Evolutionary conservation across 2,113 vertebrate species (phyloP).

Genomic region (Semicossyphus pulcher): DNA sequence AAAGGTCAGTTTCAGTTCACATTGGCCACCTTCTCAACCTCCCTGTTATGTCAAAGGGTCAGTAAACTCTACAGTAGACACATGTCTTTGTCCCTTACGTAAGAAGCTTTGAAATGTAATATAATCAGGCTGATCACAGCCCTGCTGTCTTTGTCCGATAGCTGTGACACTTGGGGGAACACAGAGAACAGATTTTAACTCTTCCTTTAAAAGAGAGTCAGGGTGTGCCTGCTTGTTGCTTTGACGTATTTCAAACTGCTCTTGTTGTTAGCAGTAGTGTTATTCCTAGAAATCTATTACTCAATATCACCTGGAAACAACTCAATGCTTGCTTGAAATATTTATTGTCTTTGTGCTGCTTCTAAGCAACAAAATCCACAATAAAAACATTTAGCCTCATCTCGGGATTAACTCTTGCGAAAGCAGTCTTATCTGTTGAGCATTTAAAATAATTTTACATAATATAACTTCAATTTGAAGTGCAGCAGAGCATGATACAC

Average conservation of each 20-base stretch:
- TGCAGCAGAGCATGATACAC: slow-evolving; percentile 30
- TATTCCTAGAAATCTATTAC: slow-evolving; percentile 57
- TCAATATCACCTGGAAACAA: slow-evolving; percentile 42
- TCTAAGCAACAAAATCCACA: slow-evolving; percentile 6
- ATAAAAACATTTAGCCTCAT: slow-evolving; percentile 3
- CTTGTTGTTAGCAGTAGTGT: slow-evolving; percentile 24
- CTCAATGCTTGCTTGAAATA: slow-evolving; percentile 38
- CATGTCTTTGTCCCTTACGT: not conserved
- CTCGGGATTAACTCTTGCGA: slow-evolving; percentile 1
- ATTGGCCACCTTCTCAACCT: slow-evolving; percentile 4
- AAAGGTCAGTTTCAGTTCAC: slow-evolving; percentile 11
- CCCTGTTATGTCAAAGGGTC: not conserved
- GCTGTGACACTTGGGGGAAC: no score
- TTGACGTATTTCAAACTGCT: slow-evolving; percentile 17
- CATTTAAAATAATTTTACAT: slow-evolving; percentile 1
- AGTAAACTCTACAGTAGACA: not conserved
- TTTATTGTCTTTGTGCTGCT: not conserved
- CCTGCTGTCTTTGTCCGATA: not conserved
- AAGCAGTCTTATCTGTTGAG: not conserved
- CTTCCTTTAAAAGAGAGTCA: not conserved
- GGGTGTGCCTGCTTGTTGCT: slow-evolving; percentile 16
- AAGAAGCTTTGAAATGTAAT: slow-evolving; percentile 18
- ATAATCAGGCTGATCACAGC: not conserved
- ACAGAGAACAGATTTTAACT: slow-evolving; percentile 6
- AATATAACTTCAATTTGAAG: slow-evolving; percentile 27